phyloP scores from a whole-genome alignment of 1,140 invertebrate species.

The Gryllus bimaculatus region DNA sequence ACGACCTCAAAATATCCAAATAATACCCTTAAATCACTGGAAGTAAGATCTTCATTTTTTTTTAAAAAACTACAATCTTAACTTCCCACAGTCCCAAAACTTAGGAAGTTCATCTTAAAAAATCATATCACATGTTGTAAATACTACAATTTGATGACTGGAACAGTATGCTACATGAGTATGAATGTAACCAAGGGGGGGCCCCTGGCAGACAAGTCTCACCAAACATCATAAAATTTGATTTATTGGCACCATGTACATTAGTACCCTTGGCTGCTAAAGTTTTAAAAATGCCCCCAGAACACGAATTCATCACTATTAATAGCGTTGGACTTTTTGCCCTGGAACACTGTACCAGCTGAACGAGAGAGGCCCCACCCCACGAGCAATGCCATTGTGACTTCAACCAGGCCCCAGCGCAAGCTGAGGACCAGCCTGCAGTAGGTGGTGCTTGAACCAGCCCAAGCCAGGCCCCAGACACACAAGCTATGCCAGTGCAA shows the following conservation, averaged over 20 bases:
- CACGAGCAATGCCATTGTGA: slow-evolving; percentile 3
- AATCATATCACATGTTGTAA: too few species aligned
- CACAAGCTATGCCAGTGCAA: background rate
- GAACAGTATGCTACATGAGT: too few species aligned
- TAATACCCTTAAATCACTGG: too few species aligned
- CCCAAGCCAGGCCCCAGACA: background rate
- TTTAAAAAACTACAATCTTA: too few species aligned
- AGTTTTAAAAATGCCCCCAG: background rate
- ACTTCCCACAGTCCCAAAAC: too few species aligned
- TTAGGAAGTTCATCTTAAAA: too few species aligned
- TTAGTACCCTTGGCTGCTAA: background rate
- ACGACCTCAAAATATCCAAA: too few species aligned
- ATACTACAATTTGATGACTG: too few species aligned
- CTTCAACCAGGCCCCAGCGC: background rate
- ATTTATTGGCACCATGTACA: background rate
- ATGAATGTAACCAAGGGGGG: too few species aligned
- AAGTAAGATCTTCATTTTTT: too few species aligned
- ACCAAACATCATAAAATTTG: background rate
- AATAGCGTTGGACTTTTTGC: background rate
- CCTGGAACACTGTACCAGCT: background rate
- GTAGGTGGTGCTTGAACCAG: background rate
- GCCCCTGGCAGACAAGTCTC: too few species aligned
- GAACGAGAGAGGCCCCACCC: background rate
- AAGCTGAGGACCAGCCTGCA: background rate
- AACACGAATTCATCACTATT: background rate